These are phyloP conservation scores for Cryptoblepharus egeriae DNA, from an alignment of 2,797 vertebrate genomes.

Conservation along the genomic window DNA sequence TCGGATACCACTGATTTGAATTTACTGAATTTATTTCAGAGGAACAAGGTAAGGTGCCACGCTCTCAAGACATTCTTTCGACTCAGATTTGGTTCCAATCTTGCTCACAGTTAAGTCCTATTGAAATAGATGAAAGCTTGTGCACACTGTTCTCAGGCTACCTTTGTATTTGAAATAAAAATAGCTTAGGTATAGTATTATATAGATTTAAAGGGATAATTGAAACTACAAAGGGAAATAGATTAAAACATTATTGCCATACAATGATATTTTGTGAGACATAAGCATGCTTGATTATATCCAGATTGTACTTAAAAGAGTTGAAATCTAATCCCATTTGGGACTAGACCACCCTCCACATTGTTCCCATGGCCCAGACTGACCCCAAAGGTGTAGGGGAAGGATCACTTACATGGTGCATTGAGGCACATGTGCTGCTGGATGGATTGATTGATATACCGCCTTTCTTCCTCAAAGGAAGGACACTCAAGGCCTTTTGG, in stretches of 20 bases:
- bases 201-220: not conserved
- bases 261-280: not conserved
- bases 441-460: too few relatives aligned
- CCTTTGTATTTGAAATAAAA: not conserved
- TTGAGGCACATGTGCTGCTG: too few relatives aligned
- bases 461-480: too few relatives aligned
- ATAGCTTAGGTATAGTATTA: not conserved
- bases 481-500: too few relatives aligned
- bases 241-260: not conserved
- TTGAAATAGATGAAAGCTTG: not conserved
- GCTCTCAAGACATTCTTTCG: not conserved
- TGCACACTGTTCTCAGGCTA: too few relatives aligned
- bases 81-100: constrained; percentile 1
- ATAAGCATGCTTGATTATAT: not conserved
- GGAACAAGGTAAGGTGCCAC: constrained; percentile 85
- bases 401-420: too few relatives aligned
- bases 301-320: not conserved
- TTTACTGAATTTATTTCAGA: constrained; percentile 83
- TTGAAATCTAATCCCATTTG: not conserved
- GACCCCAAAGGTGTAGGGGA: too few relatives aligned
- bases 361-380: too few relatives aligned
- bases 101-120: not conserved
- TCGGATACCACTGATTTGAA: constrained; percentile 91
- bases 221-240: not conserved
- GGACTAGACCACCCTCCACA: not conserved